A percentile compares a stretch with the other conserved stretches of the same genome.
phyloP scores from a whole-genome alignment of 2,797 vertebrate genomes.

The Etheostoma perlongum region DNA sequence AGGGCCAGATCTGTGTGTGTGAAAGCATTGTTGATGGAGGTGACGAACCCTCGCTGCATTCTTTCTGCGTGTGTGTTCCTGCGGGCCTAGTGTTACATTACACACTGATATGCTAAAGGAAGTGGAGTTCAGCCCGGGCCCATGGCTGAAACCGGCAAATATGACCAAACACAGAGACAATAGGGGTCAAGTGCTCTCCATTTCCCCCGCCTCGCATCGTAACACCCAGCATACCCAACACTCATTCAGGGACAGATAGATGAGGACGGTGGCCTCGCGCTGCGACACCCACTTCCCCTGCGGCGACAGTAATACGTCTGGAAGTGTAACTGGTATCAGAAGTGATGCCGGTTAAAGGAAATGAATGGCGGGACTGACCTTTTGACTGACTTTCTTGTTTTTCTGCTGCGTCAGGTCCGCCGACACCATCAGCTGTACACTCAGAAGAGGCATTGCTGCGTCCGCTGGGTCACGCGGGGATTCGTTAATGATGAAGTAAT shows the following conservation, averaged over 20 bases:
- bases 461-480: not conserved
- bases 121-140: conserved; percentile 33
- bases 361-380: conserved; percentile 47
- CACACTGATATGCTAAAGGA: conserved; percentile 39
- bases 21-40: conserved; percentile 67
- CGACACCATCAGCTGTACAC: conserved; percentile 15
- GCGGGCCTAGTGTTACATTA: conserved; percentile 45
- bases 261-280: conserved; percentile 31
- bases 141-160: conserved; percentile 47
- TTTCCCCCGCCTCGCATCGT: conserved; percentile 11
- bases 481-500: conserved; percentile 44
- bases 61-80: conserved; percentile 45
- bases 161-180: conserved; percentile 60
- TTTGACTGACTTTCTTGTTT: conserved; percentile 33
- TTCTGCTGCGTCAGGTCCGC: conserved; percentile 31
- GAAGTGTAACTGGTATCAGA: conserved; percentile 27
- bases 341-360: conserved; percentile 39
- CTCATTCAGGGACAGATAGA: conserved; percentile 48
- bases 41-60: conserved; percentile 64
- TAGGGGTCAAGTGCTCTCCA: conserved; percentile 62
- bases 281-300: not conserved
- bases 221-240: conserved; percentile 14
- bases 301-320: conserved; percentile 28
- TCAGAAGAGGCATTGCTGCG: not conserved
- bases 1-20: not conserved